phyloP scores from a whole-genome alignment of 2,888 invertebrate species.

The Tenthredo livida region DNA sequence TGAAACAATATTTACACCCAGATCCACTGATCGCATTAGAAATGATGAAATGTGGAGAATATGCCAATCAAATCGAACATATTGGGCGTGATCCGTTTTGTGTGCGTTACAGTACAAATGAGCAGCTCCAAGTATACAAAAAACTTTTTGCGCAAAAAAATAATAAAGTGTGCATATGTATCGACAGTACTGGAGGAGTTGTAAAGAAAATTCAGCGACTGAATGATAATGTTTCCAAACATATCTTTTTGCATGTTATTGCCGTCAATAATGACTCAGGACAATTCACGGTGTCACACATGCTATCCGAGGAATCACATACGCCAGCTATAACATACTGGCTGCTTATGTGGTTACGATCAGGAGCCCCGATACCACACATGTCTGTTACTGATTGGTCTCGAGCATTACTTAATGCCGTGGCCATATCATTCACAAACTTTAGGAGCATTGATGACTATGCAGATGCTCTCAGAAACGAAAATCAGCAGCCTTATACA shows the following conservation, averaged over 20 bases:
- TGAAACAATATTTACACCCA: neutral
- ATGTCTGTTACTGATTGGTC: slow-evolving; percentile 7
- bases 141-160: neutral
- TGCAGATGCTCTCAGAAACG: slow-evolving; percentile 9
- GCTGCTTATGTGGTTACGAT: slow-evolving; percentile 14
- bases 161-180: slow-evolving; percentile 10
- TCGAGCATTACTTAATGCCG: slow-evolving; percentile 17
- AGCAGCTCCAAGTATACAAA: slow-evolving; percentile 20
- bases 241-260: neutral
- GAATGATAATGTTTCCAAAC: neutral
- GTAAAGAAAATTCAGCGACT: neutral
- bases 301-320: slow-evolving; percentile 11
- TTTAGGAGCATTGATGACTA: neutral
- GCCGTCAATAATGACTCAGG: neutral
- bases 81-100: slow-evolving; percentile 2
- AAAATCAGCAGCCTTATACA: neutral
- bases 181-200: slow-evolving; percentile 24
- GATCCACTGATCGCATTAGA: neutral
- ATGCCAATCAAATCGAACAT: neutral
- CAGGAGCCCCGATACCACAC: neutral
- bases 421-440: neutral
- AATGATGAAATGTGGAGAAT: slow-evolving; percentile 7
- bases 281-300: slow-evolving; percentile 21
- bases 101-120: slow-evolving; percentile 17
- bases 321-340: neutral